A percentile compares a stretch with the other conserved stretches of the same genome.
Evolutionary conservation across 2,113 vertebrate genomes (phyloP).

Genomic region (Corvus moneduloides): DNA sequence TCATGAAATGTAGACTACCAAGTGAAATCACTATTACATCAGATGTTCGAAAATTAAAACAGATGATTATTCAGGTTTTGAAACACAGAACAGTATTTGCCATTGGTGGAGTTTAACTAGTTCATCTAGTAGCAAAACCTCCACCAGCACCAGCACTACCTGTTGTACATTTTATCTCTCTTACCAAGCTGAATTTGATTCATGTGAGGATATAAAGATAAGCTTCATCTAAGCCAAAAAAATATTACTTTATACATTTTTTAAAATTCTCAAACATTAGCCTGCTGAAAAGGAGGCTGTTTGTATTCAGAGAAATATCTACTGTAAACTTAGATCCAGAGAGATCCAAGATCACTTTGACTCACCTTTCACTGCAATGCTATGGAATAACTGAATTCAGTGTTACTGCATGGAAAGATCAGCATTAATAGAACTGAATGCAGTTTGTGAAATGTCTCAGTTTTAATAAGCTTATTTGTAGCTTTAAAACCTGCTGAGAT

Average conservation of each 20-base stretch:
- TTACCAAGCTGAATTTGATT: neutral
- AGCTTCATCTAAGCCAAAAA: neutral
- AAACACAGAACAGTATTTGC: neutral
- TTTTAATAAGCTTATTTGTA: constrained; percentile 13
- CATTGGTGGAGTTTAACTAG: neutral
- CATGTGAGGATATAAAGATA: neutral
- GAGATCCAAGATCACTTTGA: neutral
- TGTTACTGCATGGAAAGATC: neutral
- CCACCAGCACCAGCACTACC: neutral
- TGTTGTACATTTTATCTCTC: neutral
- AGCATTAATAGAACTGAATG: neutral
- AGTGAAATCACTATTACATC: neutral
- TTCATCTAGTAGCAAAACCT: neutral
- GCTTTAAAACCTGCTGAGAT: neutral
- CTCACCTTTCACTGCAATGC: neutral
- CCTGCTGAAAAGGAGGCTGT: neutral
- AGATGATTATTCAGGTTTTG: neutral
- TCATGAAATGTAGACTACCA: neutral
- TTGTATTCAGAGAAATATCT: neutral
- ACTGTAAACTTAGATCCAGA: neutral
- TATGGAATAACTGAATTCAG: neutral
- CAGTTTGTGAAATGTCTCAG: neutral
- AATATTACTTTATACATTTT: neutral
- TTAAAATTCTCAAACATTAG: neutral
- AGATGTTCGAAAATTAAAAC: neutral